These are phyloP conservation scores for Phenganax subtilis DNA, from an alignment of 92 coral and sea anemone genomes.

Conservation along the genomic window DNA sequence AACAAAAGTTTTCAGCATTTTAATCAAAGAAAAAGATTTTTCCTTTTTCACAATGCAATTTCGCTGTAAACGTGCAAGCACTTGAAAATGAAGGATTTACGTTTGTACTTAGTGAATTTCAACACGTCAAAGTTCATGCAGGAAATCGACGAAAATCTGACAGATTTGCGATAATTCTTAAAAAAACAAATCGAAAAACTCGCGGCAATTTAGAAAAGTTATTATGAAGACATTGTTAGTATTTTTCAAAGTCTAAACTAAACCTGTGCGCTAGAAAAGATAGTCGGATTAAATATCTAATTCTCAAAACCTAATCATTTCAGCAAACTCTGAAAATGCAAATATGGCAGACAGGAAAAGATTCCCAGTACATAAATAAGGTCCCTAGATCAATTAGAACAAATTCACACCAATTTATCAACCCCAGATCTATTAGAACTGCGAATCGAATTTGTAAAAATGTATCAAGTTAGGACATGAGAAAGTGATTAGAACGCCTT, in stretches of 20 bases:
- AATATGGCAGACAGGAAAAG: neutral
- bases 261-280: neutral
- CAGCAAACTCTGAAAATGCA: too few relatives aligned
- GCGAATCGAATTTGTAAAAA: neutral
- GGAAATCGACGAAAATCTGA: neutral
- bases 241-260: neutral
- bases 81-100: slow-evolving; percentile 9
- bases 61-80: neutral
- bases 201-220: too few relatives aligned
- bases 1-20: neutral
- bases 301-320: neutral
- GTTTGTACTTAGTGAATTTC: neutral
- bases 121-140: too few relatives aligned
- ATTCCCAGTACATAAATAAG: neutral
- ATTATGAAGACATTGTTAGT: neutral
- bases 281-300: neutral
- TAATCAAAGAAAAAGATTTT: neutral
- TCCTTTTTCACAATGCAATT: neutral
- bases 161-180: neutral
- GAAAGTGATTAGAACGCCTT: neutral
- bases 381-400: too few relatives aligned
- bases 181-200: neutral
- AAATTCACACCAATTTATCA: too few relatives aligned
- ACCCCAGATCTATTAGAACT: too few relatives aligned
- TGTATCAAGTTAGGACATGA: neutral